Evolutionary conservation across 2,113 vertebrate species (phyloP).

Genomic region (Seriola dumerili): DNA sequence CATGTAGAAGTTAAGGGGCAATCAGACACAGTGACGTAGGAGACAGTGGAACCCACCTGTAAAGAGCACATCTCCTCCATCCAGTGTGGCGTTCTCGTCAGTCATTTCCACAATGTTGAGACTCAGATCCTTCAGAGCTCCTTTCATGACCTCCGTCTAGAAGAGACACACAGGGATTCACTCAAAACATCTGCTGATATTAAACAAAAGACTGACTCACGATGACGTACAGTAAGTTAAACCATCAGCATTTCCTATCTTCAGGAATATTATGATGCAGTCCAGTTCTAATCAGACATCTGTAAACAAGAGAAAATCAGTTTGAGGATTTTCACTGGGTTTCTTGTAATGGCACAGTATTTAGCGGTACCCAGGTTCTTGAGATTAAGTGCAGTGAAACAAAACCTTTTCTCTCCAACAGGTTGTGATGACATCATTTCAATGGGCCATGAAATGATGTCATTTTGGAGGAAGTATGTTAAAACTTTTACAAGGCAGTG

Average conservation of each 20-base stretch:
- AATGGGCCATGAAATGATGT: slow-evolving; percentile 75
- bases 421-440: slow-evolving; percentile 76
- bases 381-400: slow-evolving; percentile 47
- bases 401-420: slow-evolving; percentile 47
- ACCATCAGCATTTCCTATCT: slow-evolving; percentile 43
- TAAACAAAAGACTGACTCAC: slow-evolving; percentile 34
- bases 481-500: slow-evolving; percentile 69
- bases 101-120: slow-evolving; percentile 96
- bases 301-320: slow-evolving; percentile 47
- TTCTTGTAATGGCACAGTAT: neutral
- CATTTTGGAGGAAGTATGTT: slow-evolving; percentile 71
- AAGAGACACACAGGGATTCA: slow-evolving; percentile 55
- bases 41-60: slow-evolving; percentile 86
- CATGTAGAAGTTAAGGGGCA: neutral
- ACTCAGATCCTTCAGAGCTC: slow-evolving; percentile 88
- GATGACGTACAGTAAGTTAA: slow-evolving; percentile 26
- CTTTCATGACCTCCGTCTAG: slow-evolving; percentile 91
- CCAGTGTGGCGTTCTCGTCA: slow-evolving; percentile 93
- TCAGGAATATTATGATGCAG: slow-evolving; percentile 21
- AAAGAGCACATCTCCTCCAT: slow-evolving; percentile 97
- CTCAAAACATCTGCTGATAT: slow-evolving; percentile 52
- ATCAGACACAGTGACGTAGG: neutral
- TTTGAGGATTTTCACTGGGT: slow-evolving; percentile 15
- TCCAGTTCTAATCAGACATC: slow-evolving; percentile 48
- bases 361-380: slow-evolving; percentile 1